Base-by-base conservation (phyloP, 2,113 vertebrate species). In the Grantiella picta region DNA sequence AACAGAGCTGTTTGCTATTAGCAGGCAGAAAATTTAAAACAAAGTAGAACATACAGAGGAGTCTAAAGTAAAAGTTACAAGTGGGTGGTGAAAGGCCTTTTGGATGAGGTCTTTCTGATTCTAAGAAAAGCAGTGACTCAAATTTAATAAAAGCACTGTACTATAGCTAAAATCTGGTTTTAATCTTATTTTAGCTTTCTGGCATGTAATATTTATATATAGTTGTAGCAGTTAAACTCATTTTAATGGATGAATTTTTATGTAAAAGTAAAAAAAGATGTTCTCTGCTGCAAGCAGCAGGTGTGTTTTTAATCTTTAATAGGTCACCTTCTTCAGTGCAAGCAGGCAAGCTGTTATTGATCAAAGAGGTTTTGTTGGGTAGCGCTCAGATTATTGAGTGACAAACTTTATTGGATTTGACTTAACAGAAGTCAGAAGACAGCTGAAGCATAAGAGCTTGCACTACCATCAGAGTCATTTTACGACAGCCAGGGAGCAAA, bases 321-420 rank as follows among this genome's bases (percentile, higher is more conserved):
- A 97, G 98, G 98, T 99, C 98, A 99, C 98, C 98, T 99, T 98
- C 98, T 97, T 98, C 97, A 95, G 97, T 96, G 98, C 97, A 97
- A 98, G 98, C 96, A 97, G 97, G 98, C 97, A 98, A 98, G 98
- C 98, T 98, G 97, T 97, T 98, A 98, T 99, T 98, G 98, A 98
- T 98, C 98, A 98, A 98, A 98, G 97, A 97, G 98, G 98, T 98
- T 98, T 98, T 98, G 98, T 96, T 98, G 98, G 97, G 97, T 98
- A 97, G 97, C 97, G 97, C 98, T 98, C 97, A 96, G 97, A 96
- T 97, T 98, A 98, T 98, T 98, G 98, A 98, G 98, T 98, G 98
- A 98, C 98, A 98, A 98, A 98, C 97, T 98, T 98, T 98, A 98
- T 98, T 98, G 97, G 98, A 98, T 98, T 98, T 98, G 98, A 98